Evolutionary conservation across 2,797 vertebrate genomes (phyloP).

Genomic region (Sternarchorhynchus goeldii): DNA sequence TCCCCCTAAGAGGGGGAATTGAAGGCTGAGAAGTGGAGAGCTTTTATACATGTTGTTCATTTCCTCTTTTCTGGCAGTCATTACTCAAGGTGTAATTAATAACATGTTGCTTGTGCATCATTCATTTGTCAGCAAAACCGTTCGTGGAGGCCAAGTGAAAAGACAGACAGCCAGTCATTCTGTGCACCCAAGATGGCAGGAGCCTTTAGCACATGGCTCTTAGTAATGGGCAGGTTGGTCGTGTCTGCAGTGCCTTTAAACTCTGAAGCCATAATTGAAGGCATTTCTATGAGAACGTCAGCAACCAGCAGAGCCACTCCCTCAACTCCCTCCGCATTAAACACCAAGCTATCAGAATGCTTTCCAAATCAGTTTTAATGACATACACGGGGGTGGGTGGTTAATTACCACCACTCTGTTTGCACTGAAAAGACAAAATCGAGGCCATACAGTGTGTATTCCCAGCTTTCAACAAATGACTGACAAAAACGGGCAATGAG

Average conservation of each 20-base stretch:
- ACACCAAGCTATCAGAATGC: slow-evolving; percentile 41
- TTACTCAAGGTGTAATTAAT: slow-evolving; percentile 58
- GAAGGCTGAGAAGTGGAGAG: slow-evolving; percentile 24
- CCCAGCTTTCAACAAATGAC: slow-evolving; percentile 38
- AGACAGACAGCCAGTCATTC: slow-evolving; percentile 53
- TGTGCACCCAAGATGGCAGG: slow-evolving; percentile 55
- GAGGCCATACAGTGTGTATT: slow-evolving; percentile 48
- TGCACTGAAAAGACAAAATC: slow-evolving; percentile 56
- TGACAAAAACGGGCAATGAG: slow-evolving; percentile 25
- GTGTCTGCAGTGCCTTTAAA: slow-evolving; percentile 40
- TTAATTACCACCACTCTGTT: slow-evolving; percentile 60
- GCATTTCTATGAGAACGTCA: slow-evolving; percentile 34
- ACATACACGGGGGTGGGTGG: slow-evolving; percentile 46
- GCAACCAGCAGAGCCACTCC: background rate
- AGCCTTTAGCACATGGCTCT: slow-evolving; percentile 57
- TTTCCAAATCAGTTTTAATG: slow-evolving; percentile 54
- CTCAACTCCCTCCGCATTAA: slow-evolving; percentile 21
- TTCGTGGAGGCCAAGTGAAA: slow-evolving; percentile 60
- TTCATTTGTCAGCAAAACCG: slow-evolving; percentile 56
- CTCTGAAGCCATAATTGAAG: slow-evolving; percentile 59
- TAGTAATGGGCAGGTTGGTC: slow-evolving; percentile 54
- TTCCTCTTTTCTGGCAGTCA: slow-evolving; percentile 46
- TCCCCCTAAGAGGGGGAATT: background rate
- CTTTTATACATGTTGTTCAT: slow-evolving; percentile 43
- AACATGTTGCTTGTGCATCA: slow-evolving; percentile 40